A percentile compares a stretch with the other conserved stretches of the same genome.
Evolutionary conservation across 1,140 invertebrate species (phyloP).

Genomic region (Drosophila pruinosa): DNA sequence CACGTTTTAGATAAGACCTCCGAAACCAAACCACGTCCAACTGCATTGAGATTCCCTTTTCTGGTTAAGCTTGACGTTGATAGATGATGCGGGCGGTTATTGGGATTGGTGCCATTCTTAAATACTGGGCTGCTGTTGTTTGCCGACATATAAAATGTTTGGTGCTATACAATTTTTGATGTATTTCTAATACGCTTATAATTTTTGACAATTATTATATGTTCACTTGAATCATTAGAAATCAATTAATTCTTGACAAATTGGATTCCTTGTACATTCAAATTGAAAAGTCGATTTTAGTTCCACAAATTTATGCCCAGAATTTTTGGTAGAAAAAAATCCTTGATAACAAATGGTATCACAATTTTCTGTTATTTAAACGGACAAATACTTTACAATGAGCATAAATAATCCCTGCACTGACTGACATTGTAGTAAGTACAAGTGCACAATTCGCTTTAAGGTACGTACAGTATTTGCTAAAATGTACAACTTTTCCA

Average conservation of each 20-base stretch:
- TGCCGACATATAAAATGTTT: slow-evolving; percentile 19
- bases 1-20: slow-evolving; percentile 41
- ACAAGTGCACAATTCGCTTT: neutral
- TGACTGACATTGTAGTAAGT: neutral
- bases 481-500: neutral
- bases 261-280: neutral
- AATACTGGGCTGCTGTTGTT: neutral
- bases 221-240: neutral
- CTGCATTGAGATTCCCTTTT: slow-evolving; percentile 44
- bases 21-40: neutral
- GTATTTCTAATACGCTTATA: slow-evolving; percentile 27
- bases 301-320: too few species aligned
- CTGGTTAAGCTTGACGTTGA: slow-evolving; percentile 44
- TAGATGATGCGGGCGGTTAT: slow-evolving; percentile 43
- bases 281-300: too few species aligned
- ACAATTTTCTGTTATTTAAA: too few species aligned
- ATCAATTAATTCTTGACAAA: neutral
- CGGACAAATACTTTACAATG: neutral
- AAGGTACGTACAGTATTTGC: neutral
- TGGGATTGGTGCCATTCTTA: neutral
- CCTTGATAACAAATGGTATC: too few species aligned
- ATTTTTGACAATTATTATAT: neutral
- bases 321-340: too few species aligned
- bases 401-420: neutral
- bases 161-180: slow-evolving; percentile 21